Base-by-base conservation (phyloP, 2,113 vertebrate species). In the Anoura caudifer region DNA sequence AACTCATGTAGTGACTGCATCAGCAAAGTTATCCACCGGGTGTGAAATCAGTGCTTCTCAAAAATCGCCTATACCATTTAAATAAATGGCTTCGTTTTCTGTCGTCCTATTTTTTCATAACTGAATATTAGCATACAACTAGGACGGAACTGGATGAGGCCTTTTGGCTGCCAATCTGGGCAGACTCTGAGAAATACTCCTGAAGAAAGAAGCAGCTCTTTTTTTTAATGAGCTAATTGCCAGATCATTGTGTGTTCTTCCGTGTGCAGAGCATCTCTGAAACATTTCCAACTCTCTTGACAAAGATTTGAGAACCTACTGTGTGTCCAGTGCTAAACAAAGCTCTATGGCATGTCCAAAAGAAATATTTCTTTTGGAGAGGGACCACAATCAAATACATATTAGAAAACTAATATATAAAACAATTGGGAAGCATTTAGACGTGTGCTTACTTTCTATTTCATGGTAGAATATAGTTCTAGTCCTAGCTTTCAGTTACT, bases 1-100 rank as follows among this genome's bases (percentile, higher is more conserved):
- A 90, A 56, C 91, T 97, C 94, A 73, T 12, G 15, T n/a, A 67
- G 59, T 82, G 38, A 52, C 70, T 45, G 38, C 90, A 20, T 82
- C 47, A n/a, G 50, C 79, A 85, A 63, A 41, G 59, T 38, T 36
- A 76, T 50, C 86, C 93, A 82, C 67, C 73, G 89, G 63, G 28
- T 28, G 45, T 24, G 90, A 91, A 91, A 86, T 83, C 90, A 86
- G 77, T 33, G 87, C 87, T 89, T 73, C 67, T 77, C 61, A 61
- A 90, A 92, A 88, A 17, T 28, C 67, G 31, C 43, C 43, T 28
- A 24, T 43, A 2, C 19, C 36, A 1, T 43, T 61, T 70, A 91
- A 61, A 38, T 75, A 59, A 77, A 45, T 43, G 13, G 33, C 38
- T 63, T 87, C 22, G 26, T 91, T 80, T 93, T 92, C 65, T 75